These are phyloP conservation scores for Ageneiosus marmoratus DNA, from an alignment of 2,113 vertebrate species.

Conservation along the genomic window DNA sequence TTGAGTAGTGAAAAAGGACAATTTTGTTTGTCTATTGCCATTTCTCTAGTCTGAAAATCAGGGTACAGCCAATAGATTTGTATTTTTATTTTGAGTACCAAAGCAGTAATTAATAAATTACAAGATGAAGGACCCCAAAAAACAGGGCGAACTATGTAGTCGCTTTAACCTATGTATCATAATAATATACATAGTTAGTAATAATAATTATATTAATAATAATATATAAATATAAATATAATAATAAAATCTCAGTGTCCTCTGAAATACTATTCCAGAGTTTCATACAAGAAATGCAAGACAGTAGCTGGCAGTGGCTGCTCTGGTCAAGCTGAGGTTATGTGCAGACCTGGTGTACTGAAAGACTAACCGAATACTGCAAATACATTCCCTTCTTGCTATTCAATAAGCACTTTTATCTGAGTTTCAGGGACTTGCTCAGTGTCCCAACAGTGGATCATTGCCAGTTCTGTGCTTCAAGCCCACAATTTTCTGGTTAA, in stretches of 20 bases:
- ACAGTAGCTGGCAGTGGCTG: neutral
- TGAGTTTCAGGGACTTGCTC: neutral
- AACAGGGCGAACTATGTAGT: neutral
- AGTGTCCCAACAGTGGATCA: neutral
- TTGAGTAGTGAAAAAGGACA: constrained; percentile 11
- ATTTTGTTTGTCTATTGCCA: neutral
- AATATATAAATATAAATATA: too few species aligned
- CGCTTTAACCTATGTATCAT: too few species aligned
- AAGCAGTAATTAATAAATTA: neutral
- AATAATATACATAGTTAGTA: too few species aligned
- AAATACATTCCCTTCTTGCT: too few species aligned
- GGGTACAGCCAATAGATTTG: neutral
- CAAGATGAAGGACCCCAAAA: neutral
- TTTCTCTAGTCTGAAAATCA: neutral
- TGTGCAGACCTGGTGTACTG: neutral
- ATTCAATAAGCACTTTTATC: too few species aligned
- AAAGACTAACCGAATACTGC: neutral
- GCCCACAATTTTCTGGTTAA: neutral
- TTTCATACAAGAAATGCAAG: neutral
- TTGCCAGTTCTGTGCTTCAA: neutral
- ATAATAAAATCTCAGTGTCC: too few species aligned
- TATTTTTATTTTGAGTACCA: neutral
- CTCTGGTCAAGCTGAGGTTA: neutral
- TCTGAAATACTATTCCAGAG: neutral
- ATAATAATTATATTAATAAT: neutral